A percentile compares a stretch with the other conserved stretches of the same genome.
Conservation (phyloP, 2,797 vertebrate species). For the Dendrocincla fuliginosa region DNA sequence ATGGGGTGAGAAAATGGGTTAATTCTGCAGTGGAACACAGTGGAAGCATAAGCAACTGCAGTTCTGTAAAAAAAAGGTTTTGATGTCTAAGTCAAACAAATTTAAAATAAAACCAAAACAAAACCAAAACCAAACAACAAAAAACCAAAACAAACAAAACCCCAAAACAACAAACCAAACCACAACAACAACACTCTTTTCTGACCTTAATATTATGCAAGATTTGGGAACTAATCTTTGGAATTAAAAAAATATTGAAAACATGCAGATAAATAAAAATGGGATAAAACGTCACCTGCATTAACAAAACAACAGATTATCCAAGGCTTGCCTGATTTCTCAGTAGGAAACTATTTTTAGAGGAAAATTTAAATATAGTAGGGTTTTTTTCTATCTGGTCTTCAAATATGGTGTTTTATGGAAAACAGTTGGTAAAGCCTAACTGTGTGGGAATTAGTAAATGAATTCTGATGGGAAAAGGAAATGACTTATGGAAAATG, state of each 20-base stretch:
- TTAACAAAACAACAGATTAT: constrained; percentile 1
- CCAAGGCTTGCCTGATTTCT: neutral
- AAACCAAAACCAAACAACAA: no score
- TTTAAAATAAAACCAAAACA: neutral
- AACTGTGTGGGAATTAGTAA: neutral
- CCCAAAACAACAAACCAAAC: neutral
- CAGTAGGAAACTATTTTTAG: neutral
- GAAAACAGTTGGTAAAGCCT: neutral
- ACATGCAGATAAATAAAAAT: neutral
- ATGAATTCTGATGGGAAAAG: neutral
- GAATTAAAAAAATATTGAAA: neutral
- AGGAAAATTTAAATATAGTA: neutral
- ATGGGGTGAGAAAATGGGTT: neutral
- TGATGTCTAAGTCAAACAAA: neutral
- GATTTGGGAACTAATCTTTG: neutral
- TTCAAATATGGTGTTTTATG: neutral
- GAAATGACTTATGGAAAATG: constrained; percentile 6
- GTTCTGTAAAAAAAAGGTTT: neutral
- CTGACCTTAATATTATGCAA: neutral
- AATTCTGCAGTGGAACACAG: neutral
- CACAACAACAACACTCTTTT: neutral
- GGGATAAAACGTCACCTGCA: neutral
- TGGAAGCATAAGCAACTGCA: neutral
- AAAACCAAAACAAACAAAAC: no score
- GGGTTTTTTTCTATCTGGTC: neutral